Percentiles rank a stretch among this genome's conserved stretches.
phyloP scores from a whole-genome alignment of 2,113 vertebrate species.

The Ciconia maguari region DNA sequence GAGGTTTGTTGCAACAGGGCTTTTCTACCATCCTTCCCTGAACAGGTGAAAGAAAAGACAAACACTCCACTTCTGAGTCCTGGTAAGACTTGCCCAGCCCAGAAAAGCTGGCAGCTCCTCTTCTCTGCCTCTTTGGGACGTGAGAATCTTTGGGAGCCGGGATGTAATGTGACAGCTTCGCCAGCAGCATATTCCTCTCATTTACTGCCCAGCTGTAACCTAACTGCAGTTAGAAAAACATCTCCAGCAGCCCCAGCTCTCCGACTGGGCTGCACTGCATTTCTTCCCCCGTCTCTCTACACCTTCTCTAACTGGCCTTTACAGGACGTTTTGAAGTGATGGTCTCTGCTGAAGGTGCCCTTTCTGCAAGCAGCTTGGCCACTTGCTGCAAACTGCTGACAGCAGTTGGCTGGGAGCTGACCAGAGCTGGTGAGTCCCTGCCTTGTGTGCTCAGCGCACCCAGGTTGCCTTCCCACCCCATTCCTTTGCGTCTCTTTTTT shows the following conservation, averaged over 20 bases:
- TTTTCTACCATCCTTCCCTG: neutral
- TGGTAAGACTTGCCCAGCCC: too few species aligned
- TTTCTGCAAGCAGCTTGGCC: neutral
- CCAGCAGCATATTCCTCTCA: neutral
- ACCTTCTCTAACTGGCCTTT: neutral
- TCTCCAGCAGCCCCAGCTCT: neutral
- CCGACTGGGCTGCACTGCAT: neutral
- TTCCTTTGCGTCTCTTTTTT: too few species aligned
- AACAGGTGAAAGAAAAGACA: neutral
- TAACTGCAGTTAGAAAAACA: neutral
- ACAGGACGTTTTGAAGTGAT: neutral
- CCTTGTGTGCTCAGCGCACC: neutral
- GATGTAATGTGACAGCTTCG: neutral
- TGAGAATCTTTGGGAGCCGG: neutral
- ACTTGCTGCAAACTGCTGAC: neutral
- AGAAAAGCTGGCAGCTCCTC: neutral
- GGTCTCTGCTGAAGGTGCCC: neutral
- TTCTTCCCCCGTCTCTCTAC: fast-evolving
- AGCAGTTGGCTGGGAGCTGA: neutral
- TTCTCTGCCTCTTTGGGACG: neutral
- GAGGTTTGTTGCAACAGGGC: neutral
- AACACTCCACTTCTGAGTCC: neutral
- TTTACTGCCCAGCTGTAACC: neutral
- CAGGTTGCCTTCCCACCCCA: neutral
- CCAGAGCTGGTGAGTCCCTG: neutral